Evolutionary conservation across 2,113 vertebrate genomes (phyloP).

Genomic region (Ictidomys tridecemlineatus): DNA sequence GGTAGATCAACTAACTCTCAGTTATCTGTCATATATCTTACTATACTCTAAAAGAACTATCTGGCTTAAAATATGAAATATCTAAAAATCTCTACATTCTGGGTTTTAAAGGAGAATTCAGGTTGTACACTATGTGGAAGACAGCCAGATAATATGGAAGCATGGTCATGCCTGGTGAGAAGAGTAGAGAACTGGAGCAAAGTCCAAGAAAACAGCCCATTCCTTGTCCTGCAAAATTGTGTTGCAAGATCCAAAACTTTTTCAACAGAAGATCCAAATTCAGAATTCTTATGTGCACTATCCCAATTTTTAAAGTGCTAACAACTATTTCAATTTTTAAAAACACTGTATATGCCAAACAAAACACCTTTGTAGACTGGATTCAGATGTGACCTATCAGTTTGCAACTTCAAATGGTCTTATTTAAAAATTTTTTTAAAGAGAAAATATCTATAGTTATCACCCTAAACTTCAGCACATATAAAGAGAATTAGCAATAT

Average conservation of each 20-base stretch:
- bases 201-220: background rate
- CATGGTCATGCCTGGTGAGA: background rate
- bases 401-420: conserved; percentile 15
- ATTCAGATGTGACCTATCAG: background rate
- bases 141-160: background rate
- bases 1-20: background rate
- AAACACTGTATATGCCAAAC: background rate
- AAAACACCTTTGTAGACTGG: background rate
- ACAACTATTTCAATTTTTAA: background rate
- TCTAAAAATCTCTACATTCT: conserved; percentile 15
- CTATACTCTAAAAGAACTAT: conserved; percentile 1
- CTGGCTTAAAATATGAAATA: conserved; percentile 56
- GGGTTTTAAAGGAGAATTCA: conserved; percentile 33
- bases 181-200: background rate
- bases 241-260: background rate
- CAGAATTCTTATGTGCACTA: background rate
- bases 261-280: background rate
- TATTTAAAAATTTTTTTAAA: conserved; percentile 47
- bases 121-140: background rate
- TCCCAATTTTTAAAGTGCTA: conserved; percentile 27
- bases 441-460: conserved; percentile 40
- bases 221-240: background rate
- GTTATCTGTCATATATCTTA: conserved; percentile 33
- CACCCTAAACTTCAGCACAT: conserved; percentile 28
- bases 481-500: conserved; percentile 17